Evolutionary conservation across 2,888 invertebrate genomes (phyloP).

Genomic region (Ophion obscuratus): DNA sequence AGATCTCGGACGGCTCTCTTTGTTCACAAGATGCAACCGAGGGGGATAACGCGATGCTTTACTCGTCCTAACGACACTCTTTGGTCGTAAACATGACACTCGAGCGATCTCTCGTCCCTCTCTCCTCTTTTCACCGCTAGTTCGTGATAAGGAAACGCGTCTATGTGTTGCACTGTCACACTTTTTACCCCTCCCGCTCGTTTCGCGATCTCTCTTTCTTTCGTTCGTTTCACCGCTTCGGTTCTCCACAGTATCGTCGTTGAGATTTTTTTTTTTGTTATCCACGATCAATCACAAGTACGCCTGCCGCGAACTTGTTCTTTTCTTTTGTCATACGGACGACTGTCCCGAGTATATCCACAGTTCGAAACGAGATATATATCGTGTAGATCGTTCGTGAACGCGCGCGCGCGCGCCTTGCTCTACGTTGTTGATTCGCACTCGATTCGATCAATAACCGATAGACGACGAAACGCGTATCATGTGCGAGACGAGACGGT

Average conservation of each 20-base stretch:
- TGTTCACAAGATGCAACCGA: neutral
- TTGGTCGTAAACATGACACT: constrained; percentile 55
- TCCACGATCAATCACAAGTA: neutral
- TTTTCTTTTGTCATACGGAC: neutral
- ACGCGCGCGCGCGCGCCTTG: neutral
- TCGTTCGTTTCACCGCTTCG: constrained; percentile 61
- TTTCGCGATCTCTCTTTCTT: constrained; percentile 24
- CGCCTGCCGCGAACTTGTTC: neutral
- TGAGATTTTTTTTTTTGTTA: constrained; percentile 11
- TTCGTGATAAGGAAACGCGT: constrained; percentile 60
- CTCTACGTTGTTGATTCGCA: constrained; percentile 2
- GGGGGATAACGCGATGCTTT: neutral
- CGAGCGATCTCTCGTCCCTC: neutral
- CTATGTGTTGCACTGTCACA: constrained; percentile 73
- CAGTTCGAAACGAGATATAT: constrained; percentile 2
- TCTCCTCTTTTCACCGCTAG: neutral
- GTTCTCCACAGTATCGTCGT: constrained; percentile 15
- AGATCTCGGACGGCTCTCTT: neutral
- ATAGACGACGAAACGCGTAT: constrained; percentile 16
- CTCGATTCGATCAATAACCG: constrained; percentile 33
- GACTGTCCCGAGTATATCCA: constrained; percentile 16
- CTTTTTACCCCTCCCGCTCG: constrained; percentile 55
- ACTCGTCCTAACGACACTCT: constrained; percentile 32
- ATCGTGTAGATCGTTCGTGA: neutral
- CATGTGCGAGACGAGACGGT: neutral